Percentiles rank a stretch among this genome's conserved stretches.
Conservation (phyloP, 1,140 invertebrate genomes). For the Drosophila equinoxialis region DNA sequence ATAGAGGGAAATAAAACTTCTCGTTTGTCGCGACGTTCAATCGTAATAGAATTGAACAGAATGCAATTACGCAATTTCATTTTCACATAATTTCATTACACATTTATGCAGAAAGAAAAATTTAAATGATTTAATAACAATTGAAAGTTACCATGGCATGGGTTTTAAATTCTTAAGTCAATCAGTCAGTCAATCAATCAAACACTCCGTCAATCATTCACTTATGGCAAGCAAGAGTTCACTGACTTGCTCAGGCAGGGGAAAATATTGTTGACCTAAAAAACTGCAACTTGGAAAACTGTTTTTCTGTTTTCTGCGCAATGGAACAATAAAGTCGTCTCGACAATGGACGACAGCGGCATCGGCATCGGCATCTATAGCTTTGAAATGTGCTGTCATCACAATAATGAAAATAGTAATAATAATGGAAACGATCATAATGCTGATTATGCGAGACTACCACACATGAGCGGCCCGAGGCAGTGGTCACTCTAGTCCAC, state of each 20-base stretch:
- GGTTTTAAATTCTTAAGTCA: conserved; percentile 31
- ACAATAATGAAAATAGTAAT: conserved; percentile 49
- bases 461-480: conserved; percentile 1
- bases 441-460: conserved; percentile 43
- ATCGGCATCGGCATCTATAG: conserved; percentile 15
- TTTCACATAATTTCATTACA: conserved; percentile 40
- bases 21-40: neutral
- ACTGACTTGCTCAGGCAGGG: conserved; percentile 40
- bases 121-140: conserved; percentile 30
- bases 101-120: conserved; percentile 20
- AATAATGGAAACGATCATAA: conserved; percentile 42
- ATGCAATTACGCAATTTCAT: conserved; percentile 43
- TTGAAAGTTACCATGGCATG: conserved; percentile 27
- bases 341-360: neutral
- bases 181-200: conserved; percentile 37
- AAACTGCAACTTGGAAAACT: conserved; percentile 54
- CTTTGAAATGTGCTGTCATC: conserved; percentile 58
- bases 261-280: conserved; percentile 65
- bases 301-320: conserved; percentile 25
- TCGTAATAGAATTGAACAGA: conserved; percentile 3
- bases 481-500: neutral
- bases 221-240: conserved; percentile 54
- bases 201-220: conserved; percentile 28
- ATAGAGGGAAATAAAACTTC: conserved; percentile 29
- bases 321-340: conserved; percentile 23